A percentile compares a stretch with the other conserved stretches of the same genome.
Evolutionary conservation across 2,888 invertebrate species (phyloP).

Genomic region (Colostygia pectinataria): DNA sequence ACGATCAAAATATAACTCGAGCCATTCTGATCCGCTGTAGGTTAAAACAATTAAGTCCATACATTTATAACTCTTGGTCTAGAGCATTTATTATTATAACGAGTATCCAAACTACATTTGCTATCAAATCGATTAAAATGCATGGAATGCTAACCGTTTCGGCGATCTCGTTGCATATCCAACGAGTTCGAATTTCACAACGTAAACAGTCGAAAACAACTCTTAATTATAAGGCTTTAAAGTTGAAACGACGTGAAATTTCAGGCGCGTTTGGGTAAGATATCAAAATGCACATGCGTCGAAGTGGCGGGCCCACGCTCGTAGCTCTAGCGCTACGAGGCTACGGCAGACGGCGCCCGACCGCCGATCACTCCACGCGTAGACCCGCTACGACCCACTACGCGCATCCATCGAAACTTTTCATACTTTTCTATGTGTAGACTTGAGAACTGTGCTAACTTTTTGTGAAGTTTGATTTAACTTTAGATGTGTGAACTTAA

Average conservation of each 20-base stretch:
- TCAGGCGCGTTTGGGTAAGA: slow-evolving; percentile 24
- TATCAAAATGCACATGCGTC: slow-evolving; percentile 75
- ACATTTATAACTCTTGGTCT: slow-evolving; percentile 6
- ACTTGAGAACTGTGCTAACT: slow-evolving; percentile 34
- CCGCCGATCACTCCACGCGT: slow-evolving; percentile 64
- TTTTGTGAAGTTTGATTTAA: slow-evolving; percentile 43
- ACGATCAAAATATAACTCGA: slow-evolving; percentile 4
- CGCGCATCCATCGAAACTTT: slow-evolving; percentile 65
- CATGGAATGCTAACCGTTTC: slow-evolving; percentile 62
- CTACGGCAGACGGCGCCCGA: slow-evolving; percentile 73
- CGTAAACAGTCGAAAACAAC: slow-evolving; percentile 25
- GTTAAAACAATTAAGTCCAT: neutral
- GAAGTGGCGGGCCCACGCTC: slow-evolving; percentile 50
- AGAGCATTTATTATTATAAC: neutral
- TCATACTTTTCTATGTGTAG: slow-evolving; percentile 67
- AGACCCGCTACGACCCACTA: slow-evolving; percentile 58
- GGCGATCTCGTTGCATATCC: slow-evolving; percentile 57
- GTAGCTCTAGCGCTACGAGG: slow-evolving; percentile 29
- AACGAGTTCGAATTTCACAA: slow-evolving; percentile 49
- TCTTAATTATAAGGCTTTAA: slow-evolving; percentile 38
- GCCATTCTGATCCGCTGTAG: neutral
- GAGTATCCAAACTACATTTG: slow-evolving; percentile 19
- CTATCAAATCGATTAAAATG: slow-evolving; percentile 51
- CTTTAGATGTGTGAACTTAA: slow-evolving; percentile 20
- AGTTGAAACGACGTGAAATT: slow-evolving; percentile 34